Percentiles rank a stretch among this genome's conserved stretches.
phyloP scores from a whole-genome alignment of 2,797 vertebrate species.

The Balearica regulorum region DNA sequence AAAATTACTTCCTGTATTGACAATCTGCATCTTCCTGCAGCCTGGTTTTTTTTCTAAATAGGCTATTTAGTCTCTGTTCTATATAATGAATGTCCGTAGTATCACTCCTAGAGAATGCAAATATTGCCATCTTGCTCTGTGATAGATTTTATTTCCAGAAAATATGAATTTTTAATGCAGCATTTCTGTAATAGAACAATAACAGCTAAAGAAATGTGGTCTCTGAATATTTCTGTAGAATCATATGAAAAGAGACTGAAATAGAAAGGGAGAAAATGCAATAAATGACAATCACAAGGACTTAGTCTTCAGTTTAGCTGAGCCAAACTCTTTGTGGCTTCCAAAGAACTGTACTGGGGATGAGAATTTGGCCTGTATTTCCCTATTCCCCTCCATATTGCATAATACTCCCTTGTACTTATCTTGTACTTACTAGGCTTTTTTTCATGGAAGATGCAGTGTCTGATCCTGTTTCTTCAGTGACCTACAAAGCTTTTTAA shows the following conservation, averaged over 20 bases:
- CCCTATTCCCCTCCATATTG: not conserved
- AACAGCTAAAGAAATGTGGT: not conserved
- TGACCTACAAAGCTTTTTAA: not conserved
- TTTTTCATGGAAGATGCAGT: not conserved
- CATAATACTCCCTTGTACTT: not conserved
- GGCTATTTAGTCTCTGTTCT: not conserved
- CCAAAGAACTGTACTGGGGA: not conserved
- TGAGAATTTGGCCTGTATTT: not conserved
- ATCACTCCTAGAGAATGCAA: not conserved
- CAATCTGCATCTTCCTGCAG: not conserved
- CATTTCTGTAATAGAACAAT: not conserved
- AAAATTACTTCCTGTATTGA: not conserved
- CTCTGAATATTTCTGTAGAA: not conserved
- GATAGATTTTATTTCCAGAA: not conserved
- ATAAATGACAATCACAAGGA: not conserved
- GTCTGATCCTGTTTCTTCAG: not conserved
- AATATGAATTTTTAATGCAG: not conserved
- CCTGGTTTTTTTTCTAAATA: not conserved
- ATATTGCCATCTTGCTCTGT: not conserved
- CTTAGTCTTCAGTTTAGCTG: not conserved
- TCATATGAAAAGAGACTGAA: not conserved
- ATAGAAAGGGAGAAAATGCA: not conserved
- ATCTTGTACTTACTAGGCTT: not conserved
- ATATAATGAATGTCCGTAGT: not conserved
- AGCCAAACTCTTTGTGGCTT: not conserved